Evolutionary conservation across 2,888 invertebrate genomes (phyloP), one percentile per base, ranked within the genome.

Genomic region (Cephus nigrinus): DNA sequence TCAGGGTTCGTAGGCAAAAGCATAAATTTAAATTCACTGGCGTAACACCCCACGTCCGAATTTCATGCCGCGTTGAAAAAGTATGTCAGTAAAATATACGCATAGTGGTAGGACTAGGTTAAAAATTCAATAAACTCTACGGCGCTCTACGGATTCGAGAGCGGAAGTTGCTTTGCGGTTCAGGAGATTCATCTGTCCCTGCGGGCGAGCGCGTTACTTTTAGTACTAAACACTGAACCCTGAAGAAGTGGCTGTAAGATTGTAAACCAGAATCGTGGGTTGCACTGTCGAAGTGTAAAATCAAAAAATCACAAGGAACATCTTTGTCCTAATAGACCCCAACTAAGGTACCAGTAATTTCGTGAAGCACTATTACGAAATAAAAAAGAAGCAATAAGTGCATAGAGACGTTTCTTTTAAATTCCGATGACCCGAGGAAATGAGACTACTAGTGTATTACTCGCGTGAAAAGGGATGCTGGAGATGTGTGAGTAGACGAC

Each of bases 1-100:
- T 31, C 78, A 12, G 69, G 68, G 71, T 71, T 71, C 33, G 71
- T 31, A 71, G 71, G 73, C n/a, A 79, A 71, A 73, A 75, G 80
- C 76, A 81, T 83, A 84, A 83, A 85, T 85, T 84, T 76, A 78
- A 84, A 85, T 84, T 84, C 80, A 80, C 76, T 80, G 71, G 76
- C 76, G 71, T 68, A 76, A 32, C 72, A 75, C 72, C 68, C 72
- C 76, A 73, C 68, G 77, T 75, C 73, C 34, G 77, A 76, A 81
- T 78, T 84, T 81, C 78, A 79, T 77, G 76, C 69, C 76, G 23
- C 23, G 76, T 73, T 75, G 76, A 74, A 74, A 36, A 74, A 71
- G 31, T 71, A 15, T 32, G 31, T 71, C 71, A 33, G 31, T 33
- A 71, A 71, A 71, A 71, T 32, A 32, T 71, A 33, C 71, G 31